These are phyloP conservation scores for Felis chaus DNA, from an alignment of 2,113 vertebrate genomes.

Conservation along the genomic window DNA sequence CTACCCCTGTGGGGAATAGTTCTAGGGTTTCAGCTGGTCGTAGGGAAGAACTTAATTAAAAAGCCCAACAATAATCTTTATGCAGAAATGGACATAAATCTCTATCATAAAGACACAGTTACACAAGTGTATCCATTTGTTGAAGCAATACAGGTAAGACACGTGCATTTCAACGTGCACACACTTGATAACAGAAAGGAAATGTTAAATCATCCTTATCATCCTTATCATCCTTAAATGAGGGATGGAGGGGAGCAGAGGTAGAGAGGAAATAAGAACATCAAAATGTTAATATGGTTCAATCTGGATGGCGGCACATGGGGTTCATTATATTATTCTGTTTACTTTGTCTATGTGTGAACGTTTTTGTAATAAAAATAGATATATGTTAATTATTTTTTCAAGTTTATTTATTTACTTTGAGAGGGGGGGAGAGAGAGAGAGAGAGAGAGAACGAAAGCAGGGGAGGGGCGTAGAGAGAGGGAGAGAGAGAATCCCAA, in stretches of 20 bases:
- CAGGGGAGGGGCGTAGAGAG: too few relatives aligned
- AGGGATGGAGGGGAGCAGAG: not conserved
- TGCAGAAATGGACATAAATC: not conserved
- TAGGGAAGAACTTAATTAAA: not conserved
- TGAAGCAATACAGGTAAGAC: not conserved
- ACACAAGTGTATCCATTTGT: not conserved
- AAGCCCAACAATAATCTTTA: not conserved
- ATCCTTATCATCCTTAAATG: not conserved
- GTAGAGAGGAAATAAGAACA: not conserved
- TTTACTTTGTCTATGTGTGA: not conserved
- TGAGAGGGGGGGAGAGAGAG: too few relatives aligned
- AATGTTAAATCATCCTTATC: not conserved
- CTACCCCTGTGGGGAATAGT: not conserved
- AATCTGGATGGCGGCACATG: not conserved
- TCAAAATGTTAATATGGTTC: not conserved
- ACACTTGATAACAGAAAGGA: not conserved
- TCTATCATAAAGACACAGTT: not conserved
- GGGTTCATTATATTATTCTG: not conserved
- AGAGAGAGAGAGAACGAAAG: too few relatives aligned
- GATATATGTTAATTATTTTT: not conserved
- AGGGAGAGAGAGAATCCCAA: too few relatives aligned
- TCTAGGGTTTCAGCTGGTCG: not conserved
- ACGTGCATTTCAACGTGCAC: not conserved
- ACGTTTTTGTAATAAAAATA: not conserved
- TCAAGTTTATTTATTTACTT: too few relatives aligned